Evolutionary conservation across 2,888 invertebrate genomes (phyloP).

Genomic region (Clunio marinus): DNA sequence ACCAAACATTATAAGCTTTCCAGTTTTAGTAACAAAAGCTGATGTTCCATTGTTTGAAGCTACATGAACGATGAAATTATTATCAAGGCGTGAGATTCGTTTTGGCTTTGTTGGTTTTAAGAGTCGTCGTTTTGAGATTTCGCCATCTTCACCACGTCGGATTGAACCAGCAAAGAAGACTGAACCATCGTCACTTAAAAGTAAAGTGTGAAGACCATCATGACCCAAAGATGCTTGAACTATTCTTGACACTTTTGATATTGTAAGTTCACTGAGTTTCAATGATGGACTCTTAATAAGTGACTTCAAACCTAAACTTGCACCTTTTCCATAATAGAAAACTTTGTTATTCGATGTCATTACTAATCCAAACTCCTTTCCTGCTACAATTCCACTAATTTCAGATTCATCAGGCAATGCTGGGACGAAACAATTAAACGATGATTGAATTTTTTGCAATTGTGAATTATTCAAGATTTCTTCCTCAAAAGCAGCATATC

Average conservation of each 20-base stretch:
- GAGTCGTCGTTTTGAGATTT: constrained; percentile 73
- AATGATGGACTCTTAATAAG: constrained; percentile 49
- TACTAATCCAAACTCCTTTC: constrained; percentile 86
- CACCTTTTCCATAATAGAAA: constrained; percentile 81
- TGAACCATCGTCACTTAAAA: constrained; percentile 89
- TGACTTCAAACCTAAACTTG: constrained; percentile 76
- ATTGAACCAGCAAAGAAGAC: constrained; percentile 79
- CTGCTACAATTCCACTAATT: constrained; percentile 69
- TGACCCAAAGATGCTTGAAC: constrained; percentile 83
- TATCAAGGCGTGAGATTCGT: constrained; percentile 85
- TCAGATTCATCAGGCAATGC: constrained; percentile 72
- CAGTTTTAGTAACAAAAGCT: constrained; percentile 85
- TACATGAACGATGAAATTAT: constrained; percentile 73
- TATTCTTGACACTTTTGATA: constrained; percentile 69
- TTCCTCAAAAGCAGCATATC: constrained; percentile 67
- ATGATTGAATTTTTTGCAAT: constrained; percentile 53
- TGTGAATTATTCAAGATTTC: constrained; percentile 54
- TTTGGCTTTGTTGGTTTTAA: constrained; percentile 90
- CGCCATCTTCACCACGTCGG: constrained; percentile 89
- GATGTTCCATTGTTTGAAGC: constrained; percentile 95
- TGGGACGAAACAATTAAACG: constrained; percentile 56
- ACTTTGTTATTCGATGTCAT: constrained; percentile 82
- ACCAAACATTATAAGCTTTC: constrained; percentile 88
- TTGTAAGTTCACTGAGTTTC: constrained; percentile 55
- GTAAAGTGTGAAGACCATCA: constrained; percentile 85